Evolutionary conservation across 2,888 invertebrate genomes (phyloP).

Genomic region (Dioctria rufipes): DNA sequence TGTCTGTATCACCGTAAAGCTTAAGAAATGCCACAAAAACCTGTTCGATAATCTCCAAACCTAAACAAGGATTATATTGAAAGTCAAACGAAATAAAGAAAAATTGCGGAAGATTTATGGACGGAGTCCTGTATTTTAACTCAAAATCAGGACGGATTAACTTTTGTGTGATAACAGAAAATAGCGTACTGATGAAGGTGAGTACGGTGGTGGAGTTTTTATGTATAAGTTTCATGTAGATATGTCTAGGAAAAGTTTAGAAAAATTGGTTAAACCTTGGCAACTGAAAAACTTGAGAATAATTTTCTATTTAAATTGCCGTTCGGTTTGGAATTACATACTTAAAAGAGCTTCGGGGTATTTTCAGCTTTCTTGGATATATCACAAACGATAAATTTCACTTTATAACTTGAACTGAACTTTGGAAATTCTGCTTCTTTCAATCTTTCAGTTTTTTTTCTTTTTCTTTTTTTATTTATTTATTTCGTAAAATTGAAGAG

Average conservation of each 20-base stretch:
- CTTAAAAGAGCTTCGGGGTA: no score
- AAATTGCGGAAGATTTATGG: constrained; percentile 21
- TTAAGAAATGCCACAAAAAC: background rate
- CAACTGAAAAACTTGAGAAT: background rate
- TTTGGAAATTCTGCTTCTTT: background rate
- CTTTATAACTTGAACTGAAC: background rate
- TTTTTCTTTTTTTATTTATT: background rate
- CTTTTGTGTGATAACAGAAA: constrained; percentile 3
- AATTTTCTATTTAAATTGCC: background rate
- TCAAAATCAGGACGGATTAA: constrained; percentile 18
- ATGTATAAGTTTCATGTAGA: background rate
- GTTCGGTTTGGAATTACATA: background rate
- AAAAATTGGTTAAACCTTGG: background rate
- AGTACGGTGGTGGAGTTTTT: background rate
- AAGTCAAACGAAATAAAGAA: constrained; percentile 19
- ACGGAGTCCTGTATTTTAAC: background rate
- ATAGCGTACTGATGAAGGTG: background rate
- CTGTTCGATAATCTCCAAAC: constrained; percentile 12
- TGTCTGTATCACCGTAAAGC: background rate
- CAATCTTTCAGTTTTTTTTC: background rate
- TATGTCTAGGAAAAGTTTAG: background rate
- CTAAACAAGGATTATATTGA: constrained; percentile 18
- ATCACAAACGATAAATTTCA: background rate
- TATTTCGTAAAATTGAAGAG: background rate
- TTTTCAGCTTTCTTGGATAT: background rate